A percentile compares a stretch with the other conserved stretches of the same genome.
Evolutionary conservation across 2,888 invertebrate genomes (phyloP).

Genomic region (Therioaphis trifolii): DNA sequence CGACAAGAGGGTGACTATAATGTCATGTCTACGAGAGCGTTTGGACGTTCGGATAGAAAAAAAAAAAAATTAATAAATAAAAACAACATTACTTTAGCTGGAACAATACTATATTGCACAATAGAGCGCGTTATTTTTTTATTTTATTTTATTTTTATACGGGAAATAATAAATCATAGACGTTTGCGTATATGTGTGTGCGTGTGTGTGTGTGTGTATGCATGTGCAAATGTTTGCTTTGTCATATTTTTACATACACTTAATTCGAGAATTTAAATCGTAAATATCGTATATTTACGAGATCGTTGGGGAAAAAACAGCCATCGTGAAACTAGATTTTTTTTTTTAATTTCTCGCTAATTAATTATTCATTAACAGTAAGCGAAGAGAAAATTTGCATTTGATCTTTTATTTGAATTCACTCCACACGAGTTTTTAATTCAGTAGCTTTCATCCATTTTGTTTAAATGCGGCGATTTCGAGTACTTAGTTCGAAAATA

Average conservation of each 20-base stretch:
- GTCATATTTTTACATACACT: slow-evolving; percentile 37
- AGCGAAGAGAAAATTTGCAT: slow-evolving; percentile 8
- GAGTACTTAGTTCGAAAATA: not conserved
- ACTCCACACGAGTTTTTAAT: not conserved
- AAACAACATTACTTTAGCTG: not conserved
- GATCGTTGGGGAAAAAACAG: slow-evolving; percentile 22
- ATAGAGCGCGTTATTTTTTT: slow-evolving; percentile 11
- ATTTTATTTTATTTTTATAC: too few species aligned
- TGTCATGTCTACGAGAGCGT: not conserved
- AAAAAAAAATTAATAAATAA: not conserved
- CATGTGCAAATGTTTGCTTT: slow-evolving; percentile 19
- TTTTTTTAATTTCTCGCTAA: not conserved
- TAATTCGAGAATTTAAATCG: slow-evolving; percentile 23
- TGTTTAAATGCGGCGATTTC: not conserved
- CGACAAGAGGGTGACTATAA: not conserved
- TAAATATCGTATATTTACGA: not conserved
- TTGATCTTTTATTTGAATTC: slow-evolving; percentile 34
- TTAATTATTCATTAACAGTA: slow-evolving; percentile 22
- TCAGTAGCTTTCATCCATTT: not conserved
- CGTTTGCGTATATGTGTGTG: not conserved
- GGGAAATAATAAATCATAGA: slow-evolving; percentile 37
- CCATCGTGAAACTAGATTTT: slow-evolving; percentile 7
- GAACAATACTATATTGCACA: slow-evolving; percentile 25
- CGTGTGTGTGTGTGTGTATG: not conserved
- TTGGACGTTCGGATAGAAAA: not conserved